Percentiles rank a stretch among this genome's conserved stretches.
These are phyloP conservation scores for Protaetia brevitarsis DNA, from an alignment of 1,140 invertebrate genomes.

Conservation along the genomic window DNA sequence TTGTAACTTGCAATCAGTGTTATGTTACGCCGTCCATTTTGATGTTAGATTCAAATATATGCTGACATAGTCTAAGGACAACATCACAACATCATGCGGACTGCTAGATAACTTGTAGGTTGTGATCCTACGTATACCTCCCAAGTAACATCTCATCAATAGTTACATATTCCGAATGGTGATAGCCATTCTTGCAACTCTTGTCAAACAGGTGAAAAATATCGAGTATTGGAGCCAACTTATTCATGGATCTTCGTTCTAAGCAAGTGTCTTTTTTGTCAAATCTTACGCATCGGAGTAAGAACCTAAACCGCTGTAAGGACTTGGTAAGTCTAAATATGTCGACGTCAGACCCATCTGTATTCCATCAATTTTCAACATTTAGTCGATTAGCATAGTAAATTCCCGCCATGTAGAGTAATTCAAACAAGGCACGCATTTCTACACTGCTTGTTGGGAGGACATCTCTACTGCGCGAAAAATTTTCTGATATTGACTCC, in stretches of 20 bases:
- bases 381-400: conserved; percentile 9
- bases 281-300: background rate
- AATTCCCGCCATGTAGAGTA: conserved; percentile 21
- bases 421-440: conserved; percentile 3
- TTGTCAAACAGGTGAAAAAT: conserved; percentile 43
- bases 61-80: background rate
- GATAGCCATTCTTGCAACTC: conserved; percentile 40
- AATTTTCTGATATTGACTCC: conserved; percentile 6
- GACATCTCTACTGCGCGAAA: background rate
- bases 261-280: background rate
- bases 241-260: background rate
- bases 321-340: conserved; percentile 27
- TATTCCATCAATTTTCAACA: conserved; percentile 38
- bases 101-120: conserved; percentile 12
- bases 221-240: conserved; percentile 15
- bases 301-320: conserved; percentile 20
- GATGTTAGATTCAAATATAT: background rate
- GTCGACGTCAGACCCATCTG: conserved; percentile 31
- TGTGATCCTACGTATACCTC: conserved; percentile 32
- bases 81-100: background rate
- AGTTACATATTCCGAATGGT: conserved; percentile 38
- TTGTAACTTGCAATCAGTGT: conserved; percentile 42
- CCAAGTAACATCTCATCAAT: conserved; percentile 47
- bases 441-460: background rate
- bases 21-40: too few species aligned